These are phyloP conservation scores for Charanyca ferruginea DNA, from an alignment of 2,888 invertebrate species.

Conservation along the genomic window DNA sequence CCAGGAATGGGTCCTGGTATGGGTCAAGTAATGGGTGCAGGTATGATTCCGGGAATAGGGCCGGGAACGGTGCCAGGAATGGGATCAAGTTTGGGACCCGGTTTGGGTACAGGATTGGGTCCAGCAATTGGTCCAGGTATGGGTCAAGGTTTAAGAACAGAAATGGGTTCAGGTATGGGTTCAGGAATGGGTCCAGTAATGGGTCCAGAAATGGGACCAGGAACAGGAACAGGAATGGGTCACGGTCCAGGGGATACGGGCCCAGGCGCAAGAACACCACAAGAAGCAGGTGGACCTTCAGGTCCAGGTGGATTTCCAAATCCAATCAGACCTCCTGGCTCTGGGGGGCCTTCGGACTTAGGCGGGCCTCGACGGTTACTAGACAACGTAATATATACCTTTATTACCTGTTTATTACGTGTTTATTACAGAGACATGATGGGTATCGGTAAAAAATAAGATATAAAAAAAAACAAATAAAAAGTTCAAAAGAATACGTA, in stretches of 20 bases:
- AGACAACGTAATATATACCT: constrained; percentile 1
- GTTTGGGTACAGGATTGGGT: too few species aligned
- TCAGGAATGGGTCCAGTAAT: background rate
- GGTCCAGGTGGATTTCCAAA: background rate
- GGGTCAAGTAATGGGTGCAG: background rate
- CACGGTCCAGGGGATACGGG: too few species aligned
- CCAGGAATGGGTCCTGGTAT: background rate
- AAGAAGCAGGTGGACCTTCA: background rate
- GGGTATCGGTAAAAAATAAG: background rate
- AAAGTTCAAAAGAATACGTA: too few species aligned
- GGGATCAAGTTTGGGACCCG: too few species aligned
- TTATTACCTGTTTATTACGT: too few species aligned
- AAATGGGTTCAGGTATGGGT: background rate
- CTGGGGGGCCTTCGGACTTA: background rate
- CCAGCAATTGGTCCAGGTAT: too few species aligned
- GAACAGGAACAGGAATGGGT: background rate
- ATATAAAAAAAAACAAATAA: too few species aligned
- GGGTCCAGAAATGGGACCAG: background rate
- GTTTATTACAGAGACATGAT: background rate
- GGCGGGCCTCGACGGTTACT: background rate
- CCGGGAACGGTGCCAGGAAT: background rate
- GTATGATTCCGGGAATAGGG: too few species aligned
- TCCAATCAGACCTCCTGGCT: too few species aligned
- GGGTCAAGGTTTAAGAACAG: too few species aligned
- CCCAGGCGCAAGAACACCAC: too few species aligned